Conservation (phyloP, 2,113 vertebrate species). For the Hippocampus comes region DNA sequence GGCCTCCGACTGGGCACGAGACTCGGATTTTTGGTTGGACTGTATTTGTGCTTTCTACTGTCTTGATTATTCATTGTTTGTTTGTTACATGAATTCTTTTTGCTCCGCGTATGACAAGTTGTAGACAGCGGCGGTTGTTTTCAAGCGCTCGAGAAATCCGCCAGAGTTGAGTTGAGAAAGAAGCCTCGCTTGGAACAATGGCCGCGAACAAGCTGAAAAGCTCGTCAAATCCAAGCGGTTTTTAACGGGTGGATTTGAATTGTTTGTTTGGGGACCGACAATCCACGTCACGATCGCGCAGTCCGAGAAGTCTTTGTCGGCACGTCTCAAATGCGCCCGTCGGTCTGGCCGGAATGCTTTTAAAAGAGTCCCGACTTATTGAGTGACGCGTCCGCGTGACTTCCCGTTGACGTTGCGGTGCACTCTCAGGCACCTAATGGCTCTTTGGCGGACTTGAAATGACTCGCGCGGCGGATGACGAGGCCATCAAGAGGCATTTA, state of each 20-base stretch:
- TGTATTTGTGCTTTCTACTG: no score
- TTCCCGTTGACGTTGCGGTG: background rate
- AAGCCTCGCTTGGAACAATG: no score
- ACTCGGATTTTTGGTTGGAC: no score
- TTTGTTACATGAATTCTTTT: no score
- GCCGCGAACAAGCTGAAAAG: background rate
- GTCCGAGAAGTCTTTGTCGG: background rate
- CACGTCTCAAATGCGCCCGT: background rate
- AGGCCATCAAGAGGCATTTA: background rate
- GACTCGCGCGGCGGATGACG: background rate
- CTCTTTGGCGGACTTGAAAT: conserved; percentile 40
- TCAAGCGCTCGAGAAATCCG: no score
- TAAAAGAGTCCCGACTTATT: background rate
- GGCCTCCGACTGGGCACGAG: no score
- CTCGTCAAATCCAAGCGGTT: background rate
- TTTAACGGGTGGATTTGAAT: background rate
- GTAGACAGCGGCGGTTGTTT: no score
- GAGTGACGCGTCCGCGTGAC: background rate
- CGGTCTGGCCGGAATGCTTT: background rate
- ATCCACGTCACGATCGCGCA: background rate
- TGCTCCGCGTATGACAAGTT: no score
- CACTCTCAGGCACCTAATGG: conserved; percentile 58
- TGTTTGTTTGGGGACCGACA: background rate
- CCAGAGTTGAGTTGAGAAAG: no score
- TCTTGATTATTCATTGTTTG: no score